Conservation (phyloP, 2,888 invertebrate genomes). For the Quadroppia sp. region DNA sequence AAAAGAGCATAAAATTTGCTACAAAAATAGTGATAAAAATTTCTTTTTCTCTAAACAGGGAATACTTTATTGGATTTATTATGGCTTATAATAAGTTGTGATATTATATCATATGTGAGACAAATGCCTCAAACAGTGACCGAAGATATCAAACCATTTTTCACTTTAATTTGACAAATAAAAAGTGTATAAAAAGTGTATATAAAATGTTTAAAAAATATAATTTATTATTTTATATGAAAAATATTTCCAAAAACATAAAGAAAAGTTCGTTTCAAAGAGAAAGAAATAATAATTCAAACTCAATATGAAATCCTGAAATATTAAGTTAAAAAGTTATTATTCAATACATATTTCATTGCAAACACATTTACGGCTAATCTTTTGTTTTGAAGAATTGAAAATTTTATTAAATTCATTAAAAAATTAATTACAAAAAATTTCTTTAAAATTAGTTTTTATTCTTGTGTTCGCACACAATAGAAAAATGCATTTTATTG, state of each 20-base stretch:
- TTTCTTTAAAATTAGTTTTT: not conserved
- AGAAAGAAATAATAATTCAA: too few species aligned
- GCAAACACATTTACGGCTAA: not conserved
- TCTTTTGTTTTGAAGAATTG: not conserved
- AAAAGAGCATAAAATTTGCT: not conserved
- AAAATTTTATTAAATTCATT: not conserved
- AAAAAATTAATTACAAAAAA: not conserved
- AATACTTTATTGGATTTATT: slow-evolving; percentile 5
- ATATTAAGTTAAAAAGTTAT: not conserved
- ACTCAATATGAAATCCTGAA: slow-evolving; percentile 21
- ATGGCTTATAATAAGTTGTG: not conserved
- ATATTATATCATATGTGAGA: not conserved
- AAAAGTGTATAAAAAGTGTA: not conserved
- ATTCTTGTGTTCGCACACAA: not conserved
- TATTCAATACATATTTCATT: not conserved
- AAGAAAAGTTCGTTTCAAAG: not conserved
- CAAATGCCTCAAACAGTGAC: not conserved
- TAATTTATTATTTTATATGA: too few species aligned
- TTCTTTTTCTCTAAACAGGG: not conserved
- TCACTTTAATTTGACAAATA: slow-evolving; percentile 29
- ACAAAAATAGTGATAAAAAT: not conserved
- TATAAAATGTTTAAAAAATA: not conserved
- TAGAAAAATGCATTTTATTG: not conserved
- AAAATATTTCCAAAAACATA: not conserved
- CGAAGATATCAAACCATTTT: slow-evolving; percentile 20